Conservation (phyloP, 2,888 invertebrate species). For the Ashinkailepas kermadecensis region DNA sequence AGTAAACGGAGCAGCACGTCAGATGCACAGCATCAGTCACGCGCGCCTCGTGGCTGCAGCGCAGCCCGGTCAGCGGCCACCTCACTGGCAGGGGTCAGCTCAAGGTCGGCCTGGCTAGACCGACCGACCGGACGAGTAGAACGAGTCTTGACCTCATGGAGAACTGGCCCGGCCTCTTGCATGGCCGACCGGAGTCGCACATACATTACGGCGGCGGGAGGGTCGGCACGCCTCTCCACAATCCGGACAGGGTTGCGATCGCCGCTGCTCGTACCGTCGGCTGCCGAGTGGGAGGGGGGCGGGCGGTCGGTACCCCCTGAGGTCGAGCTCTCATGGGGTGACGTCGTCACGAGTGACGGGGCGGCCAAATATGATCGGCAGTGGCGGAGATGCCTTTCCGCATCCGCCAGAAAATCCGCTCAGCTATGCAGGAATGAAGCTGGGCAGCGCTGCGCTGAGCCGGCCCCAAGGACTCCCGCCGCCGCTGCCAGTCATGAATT, state of each 20-base stretch:
- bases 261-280: background rate
- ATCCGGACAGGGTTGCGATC: background rate
- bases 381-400: background rate
- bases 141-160: conserved; percentile 14
- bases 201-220: background rate
- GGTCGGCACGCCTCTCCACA: background rate
- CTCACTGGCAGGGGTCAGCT: background rate
- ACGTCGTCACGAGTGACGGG: background rate
- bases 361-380: background rate
- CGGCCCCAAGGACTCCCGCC: background rate
- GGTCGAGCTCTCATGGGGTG: background rate
- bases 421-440: conserved; percentile 9
- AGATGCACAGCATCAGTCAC: too few relatives aligned
- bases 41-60: background rate
- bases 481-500: background rate
- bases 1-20: too few relatives aligned
- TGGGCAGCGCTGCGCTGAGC: background rate
- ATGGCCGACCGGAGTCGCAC: background rate
- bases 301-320: background rate
- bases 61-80: background rate
- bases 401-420: conserved; percentile 8
- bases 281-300: background rate
- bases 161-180: background rate
- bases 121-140: background rate
- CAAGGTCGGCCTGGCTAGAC: background rate